Evolutionary conservation across 2,888 invertebrate genomes (phyloP), one percentile per base, ranked within the genome.

Genomic region (Ariolimax columbianus): DNA sequence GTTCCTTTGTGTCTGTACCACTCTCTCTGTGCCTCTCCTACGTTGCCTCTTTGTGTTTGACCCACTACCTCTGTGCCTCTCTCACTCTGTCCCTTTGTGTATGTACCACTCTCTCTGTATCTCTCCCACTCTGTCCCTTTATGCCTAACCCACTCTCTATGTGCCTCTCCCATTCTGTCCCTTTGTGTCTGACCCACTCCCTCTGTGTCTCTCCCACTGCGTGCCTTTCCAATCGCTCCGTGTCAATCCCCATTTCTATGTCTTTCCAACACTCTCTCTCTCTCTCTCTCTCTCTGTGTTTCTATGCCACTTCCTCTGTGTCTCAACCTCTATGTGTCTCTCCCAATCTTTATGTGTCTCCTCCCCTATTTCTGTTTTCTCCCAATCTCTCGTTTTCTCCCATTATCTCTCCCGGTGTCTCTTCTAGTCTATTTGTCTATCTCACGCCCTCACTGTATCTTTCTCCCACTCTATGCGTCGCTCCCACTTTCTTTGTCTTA

Each of bases 61-160:
- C 47, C 17, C 9, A 7, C 47, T 47, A 17, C 47, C 47, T 47
- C 9, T 17, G 9, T 47, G 47, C 47, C 47, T 47, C 9, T 17
- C 47, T 47, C 9, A 7, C 47, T 47, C 7, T 55, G 30, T 33
- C 33, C 36, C 17, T 77, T 26, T 59, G 36, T 55, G 4, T 59
- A 33, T 59, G 0, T 77, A 55, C n/a, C n/a, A 66, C 51, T 33
- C 33, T 59, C 17, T 77, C 19, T 59, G 36, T 55, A 9, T 59
- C 59, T 59, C 4, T 77, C 77, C n/a, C n/a, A 66, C 66, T 66
- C 9, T 66, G 66, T 79, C n/a, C 40, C 68, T 66, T 7, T 68
- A 9, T 40, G 0, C 33, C 59, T 36, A 19, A 26, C 40, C 66
- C 40, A n/a, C 43, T 66, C 26, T 79, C 66, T 66, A n/a, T 79